Evolutionary conservation across 2,888 invertebrate genomes (phyloP), one percentile per base, ranked within the genome.

Genomic region (Drosophila algonquin): DNA sequence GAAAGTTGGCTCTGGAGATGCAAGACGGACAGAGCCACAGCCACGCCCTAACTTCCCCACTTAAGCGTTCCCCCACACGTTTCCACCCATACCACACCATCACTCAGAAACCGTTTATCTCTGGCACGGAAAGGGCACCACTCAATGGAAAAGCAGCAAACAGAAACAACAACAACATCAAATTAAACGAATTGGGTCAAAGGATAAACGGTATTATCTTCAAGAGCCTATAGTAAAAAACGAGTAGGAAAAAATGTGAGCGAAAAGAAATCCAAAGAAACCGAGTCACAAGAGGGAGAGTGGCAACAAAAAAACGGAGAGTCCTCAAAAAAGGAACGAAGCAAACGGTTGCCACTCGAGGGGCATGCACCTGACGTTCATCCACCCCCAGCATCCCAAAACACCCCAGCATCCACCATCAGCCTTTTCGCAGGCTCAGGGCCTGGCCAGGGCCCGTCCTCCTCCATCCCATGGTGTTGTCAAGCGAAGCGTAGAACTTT

Each of bases 171-270:
- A 73, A 40, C 57, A 61, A 51, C 50, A 64, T 50, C 46, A 79
- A 89, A 85, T 86, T 85, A 89, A 85, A 75, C 75, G 86, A 85
- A 85, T 85, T 85, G 85, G 85, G 85, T 85, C 85, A 85, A 80
- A 88, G 88, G 87, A 85, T 85, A 87, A 85, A 80, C 76, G 80
- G 72, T 76, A 89, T 89, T 89, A 85, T 89, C 88, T 89, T 86
- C 55, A 88, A 88, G 86, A 77, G 88, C 86, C 81, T 87, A 84
- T 76, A 80, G 61, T 56, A 72, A 10, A 55, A 47, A 48, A 21
- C 16, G 58, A 48, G 67, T 72, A 58, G 45, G 55, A 60, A 63
- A 51, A 45, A 18, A 48, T 50, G 55, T 16, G 51, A 51, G 21
- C 48, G 21, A 53, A 48, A 24, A 24, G 54, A 60, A 21, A 48